These are phyloP conservation scores for Pemphredon lugubris DNA, from an alignment of 2,888 invertebrate species.

Conservation along the genomic window DNA sequence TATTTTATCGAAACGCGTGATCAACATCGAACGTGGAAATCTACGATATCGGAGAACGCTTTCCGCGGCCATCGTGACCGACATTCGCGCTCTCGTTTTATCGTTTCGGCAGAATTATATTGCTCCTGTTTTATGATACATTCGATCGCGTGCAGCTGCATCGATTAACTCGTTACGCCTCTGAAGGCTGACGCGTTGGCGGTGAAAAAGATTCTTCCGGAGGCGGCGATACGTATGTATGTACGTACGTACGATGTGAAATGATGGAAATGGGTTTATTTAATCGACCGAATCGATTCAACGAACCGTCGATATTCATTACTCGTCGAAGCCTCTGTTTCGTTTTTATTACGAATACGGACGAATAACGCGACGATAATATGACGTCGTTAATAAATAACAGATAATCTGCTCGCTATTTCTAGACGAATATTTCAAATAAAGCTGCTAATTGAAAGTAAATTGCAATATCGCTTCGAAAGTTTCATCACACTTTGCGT, in stretches of 20 bases:
- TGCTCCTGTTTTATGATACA: conserved; percentile 53
- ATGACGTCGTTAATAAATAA: neutral
- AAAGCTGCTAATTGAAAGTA: neutral
- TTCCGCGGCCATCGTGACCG: conserved; percentile 38
- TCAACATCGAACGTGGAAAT: conserved; percentile 1
- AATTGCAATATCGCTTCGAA: neutral
- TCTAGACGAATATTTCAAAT: neutral
- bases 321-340: no score
- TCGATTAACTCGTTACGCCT: conserved; percentile 12
- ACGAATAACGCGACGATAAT: no score
- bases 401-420: neutral
- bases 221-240: neutral
- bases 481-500: no score
- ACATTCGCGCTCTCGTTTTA: conserved; percentile 61
- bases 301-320: conserved; percentile 1
- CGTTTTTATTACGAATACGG: no score
- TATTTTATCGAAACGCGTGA: conserved; percentile 20
- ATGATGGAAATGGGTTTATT: neutral
- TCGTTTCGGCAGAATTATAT: conserved; percentile 45
- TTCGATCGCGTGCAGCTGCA: conserved; percentile 48
- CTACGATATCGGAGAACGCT: conserved; percentile 13
- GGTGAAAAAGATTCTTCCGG: conserved; percentile 4
- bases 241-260: no score
- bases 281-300: conserved; percentile 14
- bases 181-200: conserved; percentile 1